Base-by-base conservation (phyloP, 2,888 invertebrate genomes). In the Ischnura elegans region DNA sequence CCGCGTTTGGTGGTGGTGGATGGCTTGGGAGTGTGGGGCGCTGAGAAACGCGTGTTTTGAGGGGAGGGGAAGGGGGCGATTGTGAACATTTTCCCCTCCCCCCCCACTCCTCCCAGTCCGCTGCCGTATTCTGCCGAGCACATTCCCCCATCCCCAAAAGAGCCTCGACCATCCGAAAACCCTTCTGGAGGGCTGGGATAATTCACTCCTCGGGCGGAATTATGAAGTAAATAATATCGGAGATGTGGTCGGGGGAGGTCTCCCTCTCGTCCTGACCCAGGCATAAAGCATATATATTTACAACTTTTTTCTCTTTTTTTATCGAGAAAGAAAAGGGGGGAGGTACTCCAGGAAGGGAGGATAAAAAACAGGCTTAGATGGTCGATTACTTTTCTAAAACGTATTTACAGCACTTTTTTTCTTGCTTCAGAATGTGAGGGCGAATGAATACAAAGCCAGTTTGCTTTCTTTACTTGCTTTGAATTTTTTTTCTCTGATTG, bases 211-310 rank as follows among this genome's bases (percentile, higher is more conserved):
- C 76, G 76, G 25, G 76, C 10, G 13, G 36, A 76, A 76, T 36
- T 36, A 76, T 76, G 76, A 76, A 76, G 76, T 76, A 76, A 76
- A 76, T 76, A 76, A 76, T 76, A 36, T 76, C 76, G 76, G 76
- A 76, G 76, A 76, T 76, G 19, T 16, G 76, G 76, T 10, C 10
- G 10, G 13, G 36, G 16, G 2, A 36, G 76, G 76, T 36, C 16
- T 25, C 16, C 76, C 36, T 8, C 16, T 10, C 3, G 36, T 36
- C 13, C 19, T 3, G 13, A 6, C 29, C n/a, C 36, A 36, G 36
- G 13, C 29, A 36, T 10, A 36, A 13, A 76, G 51, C 19, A 6
- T 47, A 47, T 13, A 47, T 19, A 51, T 51, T 5, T 8, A 51
- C 19, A 51, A n/a, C 36, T 76, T 76, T 76, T 76, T 76, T 36